Base-by-base conservation (phyloP, 2,888 invertebrate species). In the Agonopterix subpropinquella region DNA sequence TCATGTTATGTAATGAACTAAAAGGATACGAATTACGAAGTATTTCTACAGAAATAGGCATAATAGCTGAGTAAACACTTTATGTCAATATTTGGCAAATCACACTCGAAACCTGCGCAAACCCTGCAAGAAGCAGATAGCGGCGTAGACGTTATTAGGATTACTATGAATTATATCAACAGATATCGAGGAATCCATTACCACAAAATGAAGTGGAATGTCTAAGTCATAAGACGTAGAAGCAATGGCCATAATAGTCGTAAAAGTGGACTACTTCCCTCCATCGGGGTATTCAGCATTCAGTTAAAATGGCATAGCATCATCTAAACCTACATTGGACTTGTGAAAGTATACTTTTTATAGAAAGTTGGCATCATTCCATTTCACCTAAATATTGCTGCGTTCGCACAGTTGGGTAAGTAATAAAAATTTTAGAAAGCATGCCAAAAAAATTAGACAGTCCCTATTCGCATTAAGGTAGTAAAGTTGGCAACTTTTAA, bases 331-430 rank as follows among this genome's bases (percentile, higher is more conserved):
- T 60, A 59, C 49, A 51, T 60, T 13, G 9, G 11, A 52, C 41
- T 47, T 44, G 53, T 55, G 55, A 58, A 53, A 59, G 50, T 55
- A 54, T 58, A 64, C 58, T 66, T 67, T 64, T 68, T 70, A 73
- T 69, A 69, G 64, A 70, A 66, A 68, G 56, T 80, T 80, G 77
- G 81, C 80, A 73, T 62, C 58, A 64, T 64, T 80, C 77, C 78
- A 79, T 68, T 64, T 62, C 61, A 67, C 68, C 67, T 71, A 72
- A 76, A 74, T 70, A 70, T 66, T 64, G 65, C 62, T 61, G 62
- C 61, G 65, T 68, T 64, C 63, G 64, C 67, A 65, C 62, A 65
- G 60, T 63, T 60, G 39, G 39, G 60, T 62, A 59, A 61, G 64
- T 69, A 70, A 73, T 67, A 77, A 72, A 65, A 70, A 66, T 65